Evolutionary conservation across 2,797 vertebrate species (phyloP).

Genomic region (Malurus leucopterus): DNA sequence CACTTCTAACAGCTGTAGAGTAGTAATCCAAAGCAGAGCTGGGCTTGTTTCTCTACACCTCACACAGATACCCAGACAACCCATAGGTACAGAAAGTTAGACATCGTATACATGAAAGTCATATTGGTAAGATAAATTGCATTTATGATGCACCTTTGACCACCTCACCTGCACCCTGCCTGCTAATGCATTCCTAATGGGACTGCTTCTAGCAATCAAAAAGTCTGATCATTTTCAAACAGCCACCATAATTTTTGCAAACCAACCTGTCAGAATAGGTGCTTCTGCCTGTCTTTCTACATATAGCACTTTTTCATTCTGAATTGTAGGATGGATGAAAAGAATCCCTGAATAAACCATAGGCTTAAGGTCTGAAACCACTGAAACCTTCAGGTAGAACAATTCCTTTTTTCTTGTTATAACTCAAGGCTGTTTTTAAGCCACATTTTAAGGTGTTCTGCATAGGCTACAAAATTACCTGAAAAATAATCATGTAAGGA

Average conservation of each 20-base stretch:
- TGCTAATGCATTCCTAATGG: constrained; percentile 18
- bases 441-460: neutral
- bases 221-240: neutral
- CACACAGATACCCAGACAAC: neutral
- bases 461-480: neutral
- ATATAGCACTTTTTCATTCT: neutral
- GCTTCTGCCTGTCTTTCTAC: neutral
- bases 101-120: neutral
- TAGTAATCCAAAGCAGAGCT: neutral
- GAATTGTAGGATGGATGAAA: neutral
- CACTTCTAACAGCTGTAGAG: neutral
- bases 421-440: neutral
- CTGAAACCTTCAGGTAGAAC: neutral
- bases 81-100: neutral
- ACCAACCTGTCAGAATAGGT: neutral
- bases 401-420: neutral
- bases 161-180: neutral
- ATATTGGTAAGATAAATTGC: neutral
- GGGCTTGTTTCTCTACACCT: neutral
- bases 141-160: constrained; percentile 7
- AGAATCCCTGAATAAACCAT: neutral
- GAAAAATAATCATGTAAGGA: neutral
- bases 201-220: neutral
- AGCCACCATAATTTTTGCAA: neutral
- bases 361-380: neutral